Percentiles rank a stretch among this genome's conserved stretches.
These are phyloP conservation scores for Prionailurus bengalensis DNA, from an alignment of 2,113 vertebrate species.

Conservation along the genomic window DNA sequence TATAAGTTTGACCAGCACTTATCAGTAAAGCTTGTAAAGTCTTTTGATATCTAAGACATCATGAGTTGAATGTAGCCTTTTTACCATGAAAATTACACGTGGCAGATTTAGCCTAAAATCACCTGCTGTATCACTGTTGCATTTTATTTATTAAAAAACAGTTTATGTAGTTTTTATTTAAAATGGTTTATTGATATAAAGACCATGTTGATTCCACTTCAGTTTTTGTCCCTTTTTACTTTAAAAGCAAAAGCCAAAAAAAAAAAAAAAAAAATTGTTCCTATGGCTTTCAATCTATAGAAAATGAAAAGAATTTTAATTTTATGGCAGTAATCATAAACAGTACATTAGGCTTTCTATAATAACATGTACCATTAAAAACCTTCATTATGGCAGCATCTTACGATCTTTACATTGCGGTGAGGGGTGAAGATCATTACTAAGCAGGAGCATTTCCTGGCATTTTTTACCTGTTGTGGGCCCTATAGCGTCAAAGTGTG, in stretches of 20 bases:
- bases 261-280: constrained; percentile 2
- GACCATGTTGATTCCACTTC: constrained; percentile 16
- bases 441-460: constrained; percentile 63
- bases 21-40: neutral
- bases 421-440: constrained; percentile 47
- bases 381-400: constrained; percentile 46
- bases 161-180: neutral
- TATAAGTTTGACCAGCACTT: neutral
- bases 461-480: constrained; percentile 88
- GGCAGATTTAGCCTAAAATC: constrained; percentile 38
- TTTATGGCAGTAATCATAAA: constrained; percentile 74
- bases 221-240: constrained; percentile 27
- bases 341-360: constrained; percentile 74
- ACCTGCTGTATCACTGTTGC: constrained; percentile 14
- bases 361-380: constrained; percentile 72
- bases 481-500: constrained; percentile 83
- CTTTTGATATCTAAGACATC: neutral
- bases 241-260: constrained; percentile 53
- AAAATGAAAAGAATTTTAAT: constrained; percentile 69
- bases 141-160: constrained; percentile 41
- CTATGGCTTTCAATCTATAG: constrained; percentile 53
- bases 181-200: neutral
- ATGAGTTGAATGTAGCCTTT: neutral
- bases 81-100: neutral
- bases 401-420: neutral